A percentile compares a stretch with the other conserved stretches of the same genome.
Conservation (phyloP, 2,797 vertebrate species). For the Sciurus vulgaris region DNA sequence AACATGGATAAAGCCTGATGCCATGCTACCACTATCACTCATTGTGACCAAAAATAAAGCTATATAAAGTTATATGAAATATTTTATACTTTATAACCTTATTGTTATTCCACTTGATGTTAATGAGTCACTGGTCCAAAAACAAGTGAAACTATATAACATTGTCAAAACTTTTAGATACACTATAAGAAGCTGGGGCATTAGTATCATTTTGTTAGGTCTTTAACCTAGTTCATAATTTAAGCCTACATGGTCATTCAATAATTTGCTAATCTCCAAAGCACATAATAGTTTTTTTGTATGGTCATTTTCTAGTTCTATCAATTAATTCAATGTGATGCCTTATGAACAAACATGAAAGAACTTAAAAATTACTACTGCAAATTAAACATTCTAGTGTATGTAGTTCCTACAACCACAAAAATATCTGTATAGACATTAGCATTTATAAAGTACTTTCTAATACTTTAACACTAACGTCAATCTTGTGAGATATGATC, state of each 20-base stretch:
- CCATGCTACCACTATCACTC: not conserved
- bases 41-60: not conserved
- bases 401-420: constrained; percentile 15
- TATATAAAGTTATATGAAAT: no score
- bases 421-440: not conserved
- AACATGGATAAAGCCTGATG: not conserved
- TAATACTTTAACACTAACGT: not conserved
- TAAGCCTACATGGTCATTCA: not conserved
- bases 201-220: not conserved
- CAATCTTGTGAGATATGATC: constrained; percentile 8
- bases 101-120: not conserved
- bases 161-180: constrained; percentile 42
- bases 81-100: not conserved
- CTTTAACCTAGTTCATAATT: not conserved
- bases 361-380: constrained; percentile 44
- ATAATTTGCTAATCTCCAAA: constrained; percentile 49
- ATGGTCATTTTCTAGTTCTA: constrained; percentile 5
- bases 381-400: constrained; percentile 20
- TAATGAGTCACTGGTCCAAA: not conserved
- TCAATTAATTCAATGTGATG: not conserved
- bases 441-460: constrained; percentile 19
- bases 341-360: constrained; percentile 34
- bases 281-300: not conserved
- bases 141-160: not conserved
- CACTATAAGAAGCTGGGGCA: not conserved